phyloP scores from a whole-genome alignment of 2,888 invertebrate species.

The Dascillus cervinus region DNA sequence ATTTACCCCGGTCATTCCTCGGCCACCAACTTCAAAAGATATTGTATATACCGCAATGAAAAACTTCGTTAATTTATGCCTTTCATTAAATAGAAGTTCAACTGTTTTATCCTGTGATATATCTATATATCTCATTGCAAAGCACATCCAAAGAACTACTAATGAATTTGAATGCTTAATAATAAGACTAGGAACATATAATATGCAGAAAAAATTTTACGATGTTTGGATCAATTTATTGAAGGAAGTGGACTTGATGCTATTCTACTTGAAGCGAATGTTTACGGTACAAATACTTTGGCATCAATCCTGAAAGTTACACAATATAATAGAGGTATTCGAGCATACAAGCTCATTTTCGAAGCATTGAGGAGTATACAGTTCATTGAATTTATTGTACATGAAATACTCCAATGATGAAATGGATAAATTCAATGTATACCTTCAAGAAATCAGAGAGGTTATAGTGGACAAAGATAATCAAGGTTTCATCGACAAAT shows the following conservation, averaged over 20 bases:
- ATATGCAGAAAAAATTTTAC: constrained; percentile 23
- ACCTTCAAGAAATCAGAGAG: constrained; percentile 3
- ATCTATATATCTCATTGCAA: constrained; percentile 18
- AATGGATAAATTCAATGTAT: constrained; percentile 5
- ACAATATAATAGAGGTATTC: constrained; percentile 21
- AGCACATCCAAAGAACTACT: constrained; percentile 20
- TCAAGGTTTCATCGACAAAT: constrained; percentile 2
- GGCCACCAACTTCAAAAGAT: constrained; percentile 21
- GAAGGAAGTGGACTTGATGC: constrained; percentile 19
- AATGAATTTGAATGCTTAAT: constrained; percentile 18
- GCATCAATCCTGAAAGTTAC: constrained; percentile 17
- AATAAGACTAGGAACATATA: constrained; percentile 21
- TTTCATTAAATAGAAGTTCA: constrained; percentile 16
- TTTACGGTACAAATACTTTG: constrained; percentile 20
- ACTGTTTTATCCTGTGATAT: constrained; percentile 20
- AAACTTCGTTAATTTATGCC: constrained; percentile 18
- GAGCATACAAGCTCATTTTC: constrained; percentile 18
- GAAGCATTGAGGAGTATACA: constrained; percentile 18
- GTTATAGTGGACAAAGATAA: no score
- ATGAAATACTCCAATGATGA: constrained; percentile 7
- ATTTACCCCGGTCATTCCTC: constrained; percentile 20
- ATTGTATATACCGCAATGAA: constrained; percentile 22
- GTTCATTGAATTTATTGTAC: constrained; percentile 15
- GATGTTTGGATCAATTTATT: constrained; percentile 22
- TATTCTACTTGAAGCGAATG: constrained; percentile 21